Conservation (phyloP, 2,113 vertebrate species). For the Dicrurus megarhynchus region DNA sequence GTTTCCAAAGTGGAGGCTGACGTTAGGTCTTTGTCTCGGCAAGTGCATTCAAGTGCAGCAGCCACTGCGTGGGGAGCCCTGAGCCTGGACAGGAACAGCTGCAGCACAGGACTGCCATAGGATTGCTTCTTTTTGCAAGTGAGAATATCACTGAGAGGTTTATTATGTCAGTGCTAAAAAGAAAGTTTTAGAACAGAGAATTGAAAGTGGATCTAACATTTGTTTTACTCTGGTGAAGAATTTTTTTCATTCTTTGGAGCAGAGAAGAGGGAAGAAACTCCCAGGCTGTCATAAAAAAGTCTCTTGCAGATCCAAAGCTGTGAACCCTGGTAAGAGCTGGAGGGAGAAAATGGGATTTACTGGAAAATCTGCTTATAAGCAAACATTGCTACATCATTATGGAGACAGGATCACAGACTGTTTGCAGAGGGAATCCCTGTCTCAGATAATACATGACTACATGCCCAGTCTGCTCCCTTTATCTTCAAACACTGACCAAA, state of each 20-base stretch:
- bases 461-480: neutral
- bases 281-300: neutral
- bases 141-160: neutral
- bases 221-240: neutral
- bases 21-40: neutral
- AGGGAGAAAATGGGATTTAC: neutral
- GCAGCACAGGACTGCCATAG: neutral
- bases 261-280: neutral
- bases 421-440: neutral
- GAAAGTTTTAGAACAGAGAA: neutral
- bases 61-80: neutral
- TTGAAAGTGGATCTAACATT: neutral
- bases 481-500: neutral
- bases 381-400: neutral
- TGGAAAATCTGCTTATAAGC: neutral
- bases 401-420: neutral
- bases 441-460: neutral
- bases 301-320: neutral
- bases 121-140: neutral
- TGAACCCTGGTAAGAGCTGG: neutral
- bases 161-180: neutral
- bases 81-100: neutral
- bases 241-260: neutral
- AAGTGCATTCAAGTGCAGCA: slow-evolving; percentile 20
- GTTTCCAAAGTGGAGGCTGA: neutral